Evolutionary conservation across 2,113 vertebrate genomes (phyloP).

Genomic region (Paracanthobrama guichenoti): DNA sequence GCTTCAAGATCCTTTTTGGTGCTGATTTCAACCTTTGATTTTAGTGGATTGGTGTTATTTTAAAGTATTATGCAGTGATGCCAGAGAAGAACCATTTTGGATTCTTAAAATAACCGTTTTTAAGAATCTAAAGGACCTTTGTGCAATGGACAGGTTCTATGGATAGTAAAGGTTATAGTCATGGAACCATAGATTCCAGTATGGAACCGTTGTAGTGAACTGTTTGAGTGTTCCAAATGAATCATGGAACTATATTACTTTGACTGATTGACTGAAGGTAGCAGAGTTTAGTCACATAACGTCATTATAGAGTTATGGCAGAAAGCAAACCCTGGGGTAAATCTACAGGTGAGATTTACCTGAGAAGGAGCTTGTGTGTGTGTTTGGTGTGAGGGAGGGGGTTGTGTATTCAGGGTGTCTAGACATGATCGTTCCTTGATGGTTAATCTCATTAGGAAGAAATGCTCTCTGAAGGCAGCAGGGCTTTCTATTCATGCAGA

Average conservation of each 20-base stretch:
- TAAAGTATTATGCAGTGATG: neutral
- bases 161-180: neutral
- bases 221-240: neutral
- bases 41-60: too few species aligned
- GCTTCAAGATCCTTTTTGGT: neutral
- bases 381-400: conserved; percentile 7
- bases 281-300: conserved; percentile 64
- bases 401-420: conserved; percentile 75
- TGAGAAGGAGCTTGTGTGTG: conserved; percentile 52
- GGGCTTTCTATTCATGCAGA: conserved; percentile 69
- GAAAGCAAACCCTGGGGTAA: conserved; percentile 24
- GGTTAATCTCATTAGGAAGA: conserved; percentile 76
- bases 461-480: conserved; percentile 63
- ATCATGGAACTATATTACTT: neutral
- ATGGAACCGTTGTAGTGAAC: neutral
- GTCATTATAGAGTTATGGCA: conserved; percentile 69
- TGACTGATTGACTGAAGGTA: conserved; percentile 36
- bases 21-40: neutral
- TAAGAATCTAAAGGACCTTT: neutral
- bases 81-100: neutral
- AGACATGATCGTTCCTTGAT: conserved; percentile 69
- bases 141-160: neutral
- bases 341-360: conserved; percentile 71
- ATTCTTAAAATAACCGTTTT: neutral
- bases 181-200: neutral